Conservation (phyloP, 2,113 vertebrate species). For the Odontesthes bonariensis region DNA sequence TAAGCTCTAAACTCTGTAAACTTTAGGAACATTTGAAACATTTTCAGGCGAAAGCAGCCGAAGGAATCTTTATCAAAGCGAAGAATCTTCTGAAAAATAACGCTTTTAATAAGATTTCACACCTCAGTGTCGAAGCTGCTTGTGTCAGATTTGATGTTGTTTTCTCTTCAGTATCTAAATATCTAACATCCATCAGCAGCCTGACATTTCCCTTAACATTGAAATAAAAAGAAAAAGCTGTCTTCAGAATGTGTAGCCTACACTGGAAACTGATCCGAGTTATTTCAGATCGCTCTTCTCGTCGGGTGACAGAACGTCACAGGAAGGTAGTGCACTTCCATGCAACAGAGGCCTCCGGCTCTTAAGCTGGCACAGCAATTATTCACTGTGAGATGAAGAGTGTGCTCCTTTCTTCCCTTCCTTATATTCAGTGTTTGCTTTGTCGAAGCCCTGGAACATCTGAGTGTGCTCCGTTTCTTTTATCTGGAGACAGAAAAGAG, state of each 20-base stretch:
- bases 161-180: too few species aligned
- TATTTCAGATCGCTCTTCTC: background rate
- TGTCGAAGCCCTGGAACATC: slow-evolving; percentile 27
- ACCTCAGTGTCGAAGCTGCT: too few species aligned
- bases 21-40: too few species aligned
- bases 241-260: background rate
- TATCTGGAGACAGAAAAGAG: slow-evolving; percentile 12
- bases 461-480: slow-evolving; percentile 13
- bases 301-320: too few species aligned
- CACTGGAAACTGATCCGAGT: background rate
- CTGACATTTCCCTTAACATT: background rate
- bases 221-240: background rate
- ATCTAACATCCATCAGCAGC: too few species aligned
- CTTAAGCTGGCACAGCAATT: slow-evolving; percentile 12
- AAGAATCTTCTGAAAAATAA: too few species aligned
- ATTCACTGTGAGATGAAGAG: slow-evolving; percentile 37
- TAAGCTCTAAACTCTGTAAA: too few species aligned
- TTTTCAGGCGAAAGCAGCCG: too few species aligned
- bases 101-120: too few species aligned
- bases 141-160: too few species aligned
- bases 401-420: slow-evolving; percentile 13
- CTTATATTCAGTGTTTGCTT: slow-evolving; percentile 2
- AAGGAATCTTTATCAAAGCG: too few species aligned
- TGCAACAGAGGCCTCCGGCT: slow-evolving; percentile 16
- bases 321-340: slow-evolving; percentile 14